Conservation (phyloP, 2,113 vertebrate genomes). For the Pyxicephalus adspersus region DNA sequence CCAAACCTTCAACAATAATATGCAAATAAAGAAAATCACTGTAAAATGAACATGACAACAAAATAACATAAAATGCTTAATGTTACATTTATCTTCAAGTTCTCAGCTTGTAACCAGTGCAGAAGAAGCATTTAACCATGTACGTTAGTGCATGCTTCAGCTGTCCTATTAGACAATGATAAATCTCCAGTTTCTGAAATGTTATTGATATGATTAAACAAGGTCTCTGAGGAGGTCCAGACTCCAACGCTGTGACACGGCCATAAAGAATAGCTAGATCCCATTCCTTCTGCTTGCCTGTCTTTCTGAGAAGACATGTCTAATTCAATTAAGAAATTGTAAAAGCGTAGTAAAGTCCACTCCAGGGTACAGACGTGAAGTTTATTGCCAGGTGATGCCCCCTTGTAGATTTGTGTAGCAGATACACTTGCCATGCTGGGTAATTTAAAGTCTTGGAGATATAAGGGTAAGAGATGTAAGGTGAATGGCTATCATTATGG, state of each 20-base stretch:
- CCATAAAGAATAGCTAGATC: conserved; percentile 24
- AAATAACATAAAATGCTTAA: not conserved
- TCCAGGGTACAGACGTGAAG: conserved; percentile 18
- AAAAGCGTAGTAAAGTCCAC: conserved; percentile 23
- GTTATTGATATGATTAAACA: conserved; percentile 50
- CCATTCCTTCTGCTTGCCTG: conserved; percentile 17
- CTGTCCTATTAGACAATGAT: conserved; percentile 21
- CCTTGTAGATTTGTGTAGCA: conserved; percentile 63
- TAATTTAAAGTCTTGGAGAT: conserved; percentile 75
- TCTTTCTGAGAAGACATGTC: conserved; percentile 22
- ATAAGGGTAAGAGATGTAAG: conserved; percentile 71
- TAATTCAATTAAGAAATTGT: conserved; percentile 43
- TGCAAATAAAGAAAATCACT: too few species aligned
- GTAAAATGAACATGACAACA: not conserved
- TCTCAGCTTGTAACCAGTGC: not conserved
- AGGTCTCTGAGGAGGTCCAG: conserved; percentile 17
- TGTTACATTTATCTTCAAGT: conserved; percentile 2
- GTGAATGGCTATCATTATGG: conserved; percentile 80
- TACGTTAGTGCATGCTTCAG: conserved; percentile 7
- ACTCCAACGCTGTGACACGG: conserved; percentile 44
- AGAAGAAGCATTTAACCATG: conserved; percentile 7
- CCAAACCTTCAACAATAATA: too few species aligned
- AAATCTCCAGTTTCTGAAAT: conserved; percentile 20
- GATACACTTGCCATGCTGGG: conserved; percentile 67
- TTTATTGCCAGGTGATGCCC: conserved; percentile 50